Evolutionary conservation across 1,140 invertebrate genomes (phyloP), one percentile per base, ranked within the genome.

Genomic region (Linepithema humile): DNA sequence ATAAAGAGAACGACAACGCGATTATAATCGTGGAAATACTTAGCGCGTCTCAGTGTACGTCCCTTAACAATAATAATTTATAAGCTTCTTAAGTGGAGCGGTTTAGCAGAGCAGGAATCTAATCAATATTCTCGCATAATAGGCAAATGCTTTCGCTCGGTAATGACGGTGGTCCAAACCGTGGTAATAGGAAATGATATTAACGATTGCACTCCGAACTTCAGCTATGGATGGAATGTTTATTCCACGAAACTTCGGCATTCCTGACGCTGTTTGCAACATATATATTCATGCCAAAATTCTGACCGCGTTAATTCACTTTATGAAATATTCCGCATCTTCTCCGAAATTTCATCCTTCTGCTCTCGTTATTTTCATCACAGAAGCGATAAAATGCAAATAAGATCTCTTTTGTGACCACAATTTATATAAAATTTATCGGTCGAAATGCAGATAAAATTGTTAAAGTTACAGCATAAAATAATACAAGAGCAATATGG

Each of bases 191-290:
- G 2, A 70, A 57, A 48, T n/a, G 64, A 57, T 70, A 80, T 70
- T 70, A 69, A 29, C 35, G 12, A 80, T 55, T 55, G 35, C 55
- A 6, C 32, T 38, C 23, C 17, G 20, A 69, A 55, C 64, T 55
- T 20, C 17, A 55, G 15, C 64, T 53, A 78, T 69, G 75, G 57
- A 40, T 35, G 75, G 75, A 78, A 80, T 80, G 75, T 70, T 80
- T 70, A 70, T 70, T 55, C 35, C 6, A 6, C 2, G 23, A 3
- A 70, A 78, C 45, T 69, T 69, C 23, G 65, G 48, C 26, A 29
- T 69, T 57, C 48, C 35, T 67, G 26, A 9, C 26, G 48, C 9
- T 23, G 10, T 78, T 78, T 55, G 38, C 23, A 35, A 53, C 45
- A 7, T 45, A 45, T 17, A 53, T 29, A n/a, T 32, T 6, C 43